Conservation (phyloP, 2,888 invertebrate species). For the Cosmia trapezina region DNA sequence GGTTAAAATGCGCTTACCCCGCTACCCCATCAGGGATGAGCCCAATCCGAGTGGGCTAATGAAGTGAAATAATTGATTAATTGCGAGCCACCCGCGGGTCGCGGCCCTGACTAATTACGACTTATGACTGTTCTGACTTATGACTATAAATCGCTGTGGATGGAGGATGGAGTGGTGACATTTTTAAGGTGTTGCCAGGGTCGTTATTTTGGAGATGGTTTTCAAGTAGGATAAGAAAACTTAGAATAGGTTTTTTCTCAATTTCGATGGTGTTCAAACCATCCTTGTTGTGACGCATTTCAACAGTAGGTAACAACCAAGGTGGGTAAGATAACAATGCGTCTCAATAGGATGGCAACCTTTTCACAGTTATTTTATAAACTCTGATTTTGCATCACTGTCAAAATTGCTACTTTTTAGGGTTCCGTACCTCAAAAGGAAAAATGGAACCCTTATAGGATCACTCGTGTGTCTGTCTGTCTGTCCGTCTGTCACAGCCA, state of each 20-base stretch:
- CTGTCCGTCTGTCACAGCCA: too few species aligned
- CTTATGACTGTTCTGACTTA: conserved; percentile 50
- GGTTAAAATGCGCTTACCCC: conserved; percentile 58
- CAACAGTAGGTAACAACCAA: too few species aligned
- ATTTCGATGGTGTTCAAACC: neutral
- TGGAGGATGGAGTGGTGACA: conserved; percentile 1
- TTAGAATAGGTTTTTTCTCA: neutral
- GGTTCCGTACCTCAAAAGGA: too few species aligned
- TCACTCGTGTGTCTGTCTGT: too few species aligned
- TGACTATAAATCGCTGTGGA: conserved; percentile 58
- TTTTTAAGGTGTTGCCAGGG: neutral
- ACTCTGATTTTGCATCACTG: neutral
- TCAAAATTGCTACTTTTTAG: neutral
- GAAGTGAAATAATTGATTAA: conserved; percentile 86
- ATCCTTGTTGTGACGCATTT: neutral
- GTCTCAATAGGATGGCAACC: neutral
- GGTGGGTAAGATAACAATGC: neutral
- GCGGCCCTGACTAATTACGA: conserved; percentile 72
- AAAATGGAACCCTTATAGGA: too few species aligned
- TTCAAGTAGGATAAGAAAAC: neutral
- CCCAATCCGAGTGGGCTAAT: conserved; percentile 74
- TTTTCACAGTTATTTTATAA: neutral
- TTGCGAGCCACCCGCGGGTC: conserved; percentile 74
- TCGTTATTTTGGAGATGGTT: neutral
- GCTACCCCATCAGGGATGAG: conserved; percentile 54